Evolutionary conservation across 23 tunicate genomes (phyloP).

Genomic region (Aplidium turbinatum): DNA sequence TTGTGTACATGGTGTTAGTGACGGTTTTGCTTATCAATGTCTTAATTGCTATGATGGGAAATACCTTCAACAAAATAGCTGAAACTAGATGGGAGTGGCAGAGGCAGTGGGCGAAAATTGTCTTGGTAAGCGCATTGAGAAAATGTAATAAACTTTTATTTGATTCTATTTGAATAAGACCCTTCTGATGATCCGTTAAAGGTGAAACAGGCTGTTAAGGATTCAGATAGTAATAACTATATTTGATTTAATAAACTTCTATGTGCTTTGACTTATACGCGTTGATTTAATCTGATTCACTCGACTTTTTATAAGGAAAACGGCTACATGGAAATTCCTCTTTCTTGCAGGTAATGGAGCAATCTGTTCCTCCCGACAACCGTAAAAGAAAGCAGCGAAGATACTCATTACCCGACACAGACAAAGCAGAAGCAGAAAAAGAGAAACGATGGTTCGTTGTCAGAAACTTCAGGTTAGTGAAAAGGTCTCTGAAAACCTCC

Average conservation of each 20-base stretch:
- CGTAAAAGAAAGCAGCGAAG: conserved; percentile 65
- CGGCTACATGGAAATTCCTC: neutral
- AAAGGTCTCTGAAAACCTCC: too few species aligned
- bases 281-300: neutral
- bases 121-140: conserved; percentile 55
- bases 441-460: conserved; percentile 68
- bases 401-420: conserved; percentile 62
- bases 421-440: too few species aligned
- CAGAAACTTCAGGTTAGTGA: conserved; percentile 59
- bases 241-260: too few species aligned
- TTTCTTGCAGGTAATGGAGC: conserved; percentile 72
- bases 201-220: too few species aligned
- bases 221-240: too few species aligned
- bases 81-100: conserved; percentile 96
- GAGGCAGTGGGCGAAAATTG: conserved; percentile 96
- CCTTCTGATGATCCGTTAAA: neutral
- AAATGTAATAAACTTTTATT: neutral
- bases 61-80: conserved; percentile 80
- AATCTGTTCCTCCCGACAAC: conserved; percentile 63
- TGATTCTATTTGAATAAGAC: neutral
- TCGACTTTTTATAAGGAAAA: neutral
- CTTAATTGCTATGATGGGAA: conserved; percentile 91
- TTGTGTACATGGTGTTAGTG: conserved; percentile 73
- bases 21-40: conserved; percentile 69
- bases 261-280: neutral